Conservation (phyloP, 1,140 invertebrate genomes). For the Oedothorax gibbosus region DNA sequence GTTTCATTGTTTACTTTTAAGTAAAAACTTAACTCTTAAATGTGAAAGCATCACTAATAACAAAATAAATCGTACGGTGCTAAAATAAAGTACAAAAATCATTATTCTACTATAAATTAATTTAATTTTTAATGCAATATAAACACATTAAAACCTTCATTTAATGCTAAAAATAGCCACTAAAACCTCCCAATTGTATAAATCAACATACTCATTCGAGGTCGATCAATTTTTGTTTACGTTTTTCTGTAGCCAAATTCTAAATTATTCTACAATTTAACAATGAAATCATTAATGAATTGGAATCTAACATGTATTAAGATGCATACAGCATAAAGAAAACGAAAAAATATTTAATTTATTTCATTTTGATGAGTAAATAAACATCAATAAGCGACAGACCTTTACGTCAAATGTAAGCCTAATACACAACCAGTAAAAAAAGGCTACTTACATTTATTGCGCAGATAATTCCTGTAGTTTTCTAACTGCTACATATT, state of each 20-base stretch:
- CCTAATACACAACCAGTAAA: constrained; percentile 22
- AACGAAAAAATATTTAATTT: not conserved
- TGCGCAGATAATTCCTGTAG: constrained; percentile 42
- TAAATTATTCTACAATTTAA: too few relatives aligned
- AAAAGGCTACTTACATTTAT: constrained; percentile 57
- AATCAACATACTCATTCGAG: not conserved
- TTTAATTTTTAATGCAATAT: too few relatives aligned
- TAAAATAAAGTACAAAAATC: not conserved
- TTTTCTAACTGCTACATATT: constrained; percentile 51
- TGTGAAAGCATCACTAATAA: not conserved
- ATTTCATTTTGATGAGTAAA: constrained; percentile 9
- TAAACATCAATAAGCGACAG: constrained; percentile 28
- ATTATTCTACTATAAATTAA: not conserved
- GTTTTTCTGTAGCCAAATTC: not conserved
- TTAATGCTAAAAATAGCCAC: not conserved
- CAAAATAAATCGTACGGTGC: not conserved
- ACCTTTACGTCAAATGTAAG: constrained; percentile 52
- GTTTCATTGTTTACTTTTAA: not conserved
- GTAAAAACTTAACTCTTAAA: not conserved
- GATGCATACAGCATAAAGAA: not conserved
- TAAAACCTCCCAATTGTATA: not conserved
- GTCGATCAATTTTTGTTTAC: constrained; percentile 14
- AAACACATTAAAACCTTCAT: not conserved
- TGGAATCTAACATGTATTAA: too few relatives aligned
- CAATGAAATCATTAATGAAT: too few relatives aligned